A percentile compares a stretch with the other conserved stretches of the same genome.
phyloP scores from a whole-genome alignment of 2,113 vertebrate genomes.

The Ciconia boyciana region DNA sequence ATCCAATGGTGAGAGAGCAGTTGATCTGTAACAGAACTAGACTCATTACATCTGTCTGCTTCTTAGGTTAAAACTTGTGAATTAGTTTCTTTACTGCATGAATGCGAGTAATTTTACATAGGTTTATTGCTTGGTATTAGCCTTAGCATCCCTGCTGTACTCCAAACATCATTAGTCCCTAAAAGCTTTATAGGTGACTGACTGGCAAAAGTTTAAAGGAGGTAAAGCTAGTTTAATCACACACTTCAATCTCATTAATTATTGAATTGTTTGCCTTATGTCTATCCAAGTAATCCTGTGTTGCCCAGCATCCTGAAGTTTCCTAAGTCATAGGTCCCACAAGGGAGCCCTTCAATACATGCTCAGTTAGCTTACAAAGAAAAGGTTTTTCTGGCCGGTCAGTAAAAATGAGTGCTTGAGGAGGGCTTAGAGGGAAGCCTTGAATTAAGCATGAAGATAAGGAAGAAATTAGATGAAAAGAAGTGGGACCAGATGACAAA shows the following conservation, averaged over 20 bases:
- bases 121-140: background rate
- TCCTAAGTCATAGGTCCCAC: background rate
- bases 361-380: background rate
- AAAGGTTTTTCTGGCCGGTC: background rate
- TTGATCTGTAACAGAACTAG: conserved; percentile 29
- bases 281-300: background rate
- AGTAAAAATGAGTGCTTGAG: background rate
- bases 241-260: background rate
- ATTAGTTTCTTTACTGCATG: conserved; percentile 47
- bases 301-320: background rate
- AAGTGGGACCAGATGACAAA: background rate
- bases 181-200: background rate
- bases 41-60: conserved; percentile 52
- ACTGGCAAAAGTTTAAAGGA: background rate
- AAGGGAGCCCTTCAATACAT: background rate
- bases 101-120: conserved; percentile 18
- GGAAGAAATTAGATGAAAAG: background rate
- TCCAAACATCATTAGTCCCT: background rate
- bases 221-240: background rate
- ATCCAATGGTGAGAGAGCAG: conserved; percentile 57
- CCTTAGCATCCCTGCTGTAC: background rate
- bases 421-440: background rate
- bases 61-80: conserved; percentile 46
- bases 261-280: background rate
- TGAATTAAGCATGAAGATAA: background rate